Evolutionary conservation across 2,888 invertebrate species (phyloP), one percentile per base, ranked within the genome.

Genomic region (Caprella mutica): DNA sequence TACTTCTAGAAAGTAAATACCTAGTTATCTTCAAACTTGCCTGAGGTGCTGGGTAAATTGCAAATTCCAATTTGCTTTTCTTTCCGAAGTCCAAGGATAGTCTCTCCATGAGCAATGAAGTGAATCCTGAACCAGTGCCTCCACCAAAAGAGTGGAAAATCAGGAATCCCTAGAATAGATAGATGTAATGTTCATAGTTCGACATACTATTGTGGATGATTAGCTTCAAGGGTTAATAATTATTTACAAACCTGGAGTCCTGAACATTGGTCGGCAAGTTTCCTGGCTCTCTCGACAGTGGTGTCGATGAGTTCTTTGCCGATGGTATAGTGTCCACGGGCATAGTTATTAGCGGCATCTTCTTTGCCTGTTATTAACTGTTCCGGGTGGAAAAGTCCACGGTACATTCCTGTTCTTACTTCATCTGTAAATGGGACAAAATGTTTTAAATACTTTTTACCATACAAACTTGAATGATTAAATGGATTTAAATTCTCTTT

Each of bases 111-210:
- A 96, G 78, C 66, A 94, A 80, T n/a, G 93, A 92, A 43, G 93
- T 92, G 78, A 94, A 94, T 55, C 94, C 94, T 19, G 90, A 93
- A 56, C 91, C 93, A 71, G 91, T 94, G 69, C 92, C 92, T n/a
- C n/a, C n/a, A 69, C 85, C 92, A 74, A 92, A 93, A 52, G 87
- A 87, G 72, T 91, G 91, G 74, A 90, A 91, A 59, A 91, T 83
- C 68, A 90, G 81, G 75, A 90, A 90, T 30, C 89, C 89, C 76
- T 66, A 65, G n/a, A n/a, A n/a, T n/a, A n/a, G n/a, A n/a, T n/a
- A n/a, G n/a, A n/a, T n/a, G n/a, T n/a, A n/a, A n/a, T n/a, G n/a
- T n/a, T n/a, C n/a, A n/a, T n/a, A n/a, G n/a, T n/a, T n/a, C n/a
- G n/a, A n/a, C n/a, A n/a, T n/a, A n/a, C n/a, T n/a, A n/a, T n/a